These are phyloP conservation scores for Catharus minimus DNA, from an alignment of 2,113 vertebrate genomes.

Conservation along the genomic window DNA sequence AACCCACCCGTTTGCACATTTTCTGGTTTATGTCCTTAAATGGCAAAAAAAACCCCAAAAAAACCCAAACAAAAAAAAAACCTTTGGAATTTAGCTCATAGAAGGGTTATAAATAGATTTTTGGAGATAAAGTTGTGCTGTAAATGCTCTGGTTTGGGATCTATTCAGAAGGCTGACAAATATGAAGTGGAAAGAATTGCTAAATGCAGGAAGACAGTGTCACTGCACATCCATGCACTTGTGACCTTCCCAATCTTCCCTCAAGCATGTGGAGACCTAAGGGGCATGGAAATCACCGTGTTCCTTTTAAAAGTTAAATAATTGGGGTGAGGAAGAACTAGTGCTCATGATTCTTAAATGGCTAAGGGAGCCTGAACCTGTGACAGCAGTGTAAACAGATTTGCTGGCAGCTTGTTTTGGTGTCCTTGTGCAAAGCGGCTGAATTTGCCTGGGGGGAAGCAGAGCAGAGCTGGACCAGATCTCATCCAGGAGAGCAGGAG, in stretches of 20 bases:
- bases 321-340: neutral
- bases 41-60: neutral
- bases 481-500: neutral
- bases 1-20: conserved; percentile 26
- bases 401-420: neutral
- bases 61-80: neutral
- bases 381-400: neutral
- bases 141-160: neutral
- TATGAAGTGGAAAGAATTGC: neutral
- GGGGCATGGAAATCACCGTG: fast-evolving
- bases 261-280: neutral
- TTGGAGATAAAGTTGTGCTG: conserved; percentile 37
- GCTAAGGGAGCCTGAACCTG: neutral
- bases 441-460: neutral
- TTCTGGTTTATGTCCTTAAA: conserved; percentile 55
- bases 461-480: neutral
- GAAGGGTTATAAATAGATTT: conserved; percentile 31
- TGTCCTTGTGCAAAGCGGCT: neutral
- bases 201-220: neutral
- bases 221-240: fast-evolving
- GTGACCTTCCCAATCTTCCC: neutral
- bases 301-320: neutral
- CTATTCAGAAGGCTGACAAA: neutral
- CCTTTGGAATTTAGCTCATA: conserved; percentile 38
- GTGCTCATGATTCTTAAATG: neutral